Base-by-base conservation (phyloP, 1,140 invertebrate species). In the Notospermus geniculatus region DNA sequence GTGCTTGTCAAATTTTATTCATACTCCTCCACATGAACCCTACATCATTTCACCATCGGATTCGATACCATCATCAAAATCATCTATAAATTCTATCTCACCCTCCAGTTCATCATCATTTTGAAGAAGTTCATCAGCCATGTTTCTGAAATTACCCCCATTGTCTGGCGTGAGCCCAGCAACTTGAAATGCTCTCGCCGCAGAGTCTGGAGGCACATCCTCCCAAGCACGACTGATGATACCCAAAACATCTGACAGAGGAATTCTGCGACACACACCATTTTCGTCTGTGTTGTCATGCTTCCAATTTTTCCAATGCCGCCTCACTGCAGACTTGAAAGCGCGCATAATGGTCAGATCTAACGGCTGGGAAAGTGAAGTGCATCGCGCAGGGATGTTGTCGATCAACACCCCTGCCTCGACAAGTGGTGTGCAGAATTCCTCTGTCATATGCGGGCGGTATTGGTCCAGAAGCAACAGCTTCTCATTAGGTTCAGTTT, bases 231-330 rank as follows among this genome's bases (percentile, higher is more conserved):
- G 19, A 27, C 19, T 23, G n/a, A 50, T 50, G 5, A 50, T 50
- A 9, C 5, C 9, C 25, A 50, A 50, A 50, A 50, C 46, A 23
- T 19, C 25, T 23, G n/a, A 19, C 25, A 50, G 46, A 19, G 25
- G n/a, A 27, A 50, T 50, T 50, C 19, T 5, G n/a, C 25, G 46
- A 50, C 46, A 23, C 5, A 50, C 25, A 23, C 46, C 46, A n/a
- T 50, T 50, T 27, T 50, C 46, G n/a, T 50, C 46, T 7, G 46
- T 50, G 25, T 50, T 50, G 4, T 50, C 46, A 7, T 50, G n/a
- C n/a, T 50, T 50, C 46, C 46, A 50, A n/a, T 23, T 27, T 27
- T 50, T 50, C 46, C 46, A 50, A n/a, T 27, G 25, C n/a, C 25
- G n/a, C n/a, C 46, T 19, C 25, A 27, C n/a, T 4, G 19, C 25